Evolutionary conservation across 2,797 vertebrate genomes (phyloP), one percentile per base, ranked within the genome.

Genomic region (Oreonectes daqikongensis): DNA sequence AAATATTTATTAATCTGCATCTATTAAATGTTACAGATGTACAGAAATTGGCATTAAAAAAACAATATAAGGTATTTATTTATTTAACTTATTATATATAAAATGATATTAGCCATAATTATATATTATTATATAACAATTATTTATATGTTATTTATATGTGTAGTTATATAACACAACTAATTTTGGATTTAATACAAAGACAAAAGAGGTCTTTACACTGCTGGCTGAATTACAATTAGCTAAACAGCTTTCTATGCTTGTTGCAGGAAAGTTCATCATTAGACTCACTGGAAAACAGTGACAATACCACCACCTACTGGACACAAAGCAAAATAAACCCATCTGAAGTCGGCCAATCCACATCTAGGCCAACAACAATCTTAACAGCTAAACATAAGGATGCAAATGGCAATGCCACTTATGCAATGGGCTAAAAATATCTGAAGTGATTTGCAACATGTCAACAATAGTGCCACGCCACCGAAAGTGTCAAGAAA

Each of bases 261-360:
- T 7, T 72, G 26, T 22, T 15, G 60, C 32, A 55, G 6, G 48
- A 28, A 28, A 38, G 32, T 18, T 55, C 12, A 28, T 20, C 0
- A 15, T 66, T 22, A 2, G 32, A 65, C 12, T 17, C 12, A 14
- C 4, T 7, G 26, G 17, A 30, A 76, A 69, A 20, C 55, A 44
- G 50, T 52, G 55, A 57, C 74, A 69, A 61, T 61, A 66, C 20
- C 55, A 50, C 74, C 74, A 69, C 42, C 74, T 77, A 30, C 74
- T 77, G 74, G 74, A 61, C 24, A 40, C 12, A 42, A 20, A 48
- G 67, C 40, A 60, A 12, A 22, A 57, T 17, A 35, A 44, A 44
- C 8, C 14, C 26, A 15, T 7, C 14, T 50, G n/a, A 40, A 65
- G 6, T 17, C 42, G 17, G 32, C 24, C 44, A 10, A 7, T 35